phyloP scores from a whole-genome alignment of 2,888 invertebrate genomes.

The Pharmacophagus antenor region DNA sequence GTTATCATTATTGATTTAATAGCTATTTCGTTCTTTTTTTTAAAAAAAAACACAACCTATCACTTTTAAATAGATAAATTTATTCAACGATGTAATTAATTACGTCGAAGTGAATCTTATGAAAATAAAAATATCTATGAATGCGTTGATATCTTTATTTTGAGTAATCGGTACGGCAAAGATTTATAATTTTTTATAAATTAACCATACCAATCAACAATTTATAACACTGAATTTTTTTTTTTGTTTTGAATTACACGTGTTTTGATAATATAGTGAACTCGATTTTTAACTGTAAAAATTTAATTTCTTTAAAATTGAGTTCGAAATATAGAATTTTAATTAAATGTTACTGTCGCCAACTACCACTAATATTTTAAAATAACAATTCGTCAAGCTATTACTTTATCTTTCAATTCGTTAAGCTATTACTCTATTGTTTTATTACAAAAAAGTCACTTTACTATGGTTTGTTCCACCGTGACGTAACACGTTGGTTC shows the following conservation, averaged over 20 bases:
- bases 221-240: too few species aligned
- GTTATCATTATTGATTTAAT: conserved; percentile 1
- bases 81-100: conserved; percentile 2
- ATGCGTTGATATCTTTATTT: conserved; percentile 14
- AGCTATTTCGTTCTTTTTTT: conserved; percentile 6
- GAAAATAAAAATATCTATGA: not conserved
- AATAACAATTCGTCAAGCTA: not conserved
- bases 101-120: conserved; percentile 3
- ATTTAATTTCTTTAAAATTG: too few species aligned
- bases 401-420: too few species aligned
- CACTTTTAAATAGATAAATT: conserved; percentile 8
- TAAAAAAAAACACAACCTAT: not conserved
- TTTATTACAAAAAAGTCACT: conserved; percentile 4
- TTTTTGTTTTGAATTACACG: too few species aligned
- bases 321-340: too few species aligned
- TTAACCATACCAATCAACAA: too few species aligned
- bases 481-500: conserved; percentile 53
- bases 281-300: too few species aligned
- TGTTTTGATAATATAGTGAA: too few species aligned
- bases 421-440: conserved; percentile 8
- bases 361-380: not conserved
- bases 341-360: too few species aligned
- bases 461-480: conserved; percentile 41
- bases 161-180: not conserved
- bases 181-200: not conserved